Evolutionary conservation across 2,888 invertebrate species (phyloP).

Genomic region (Mylabris sibirica): DNA sequence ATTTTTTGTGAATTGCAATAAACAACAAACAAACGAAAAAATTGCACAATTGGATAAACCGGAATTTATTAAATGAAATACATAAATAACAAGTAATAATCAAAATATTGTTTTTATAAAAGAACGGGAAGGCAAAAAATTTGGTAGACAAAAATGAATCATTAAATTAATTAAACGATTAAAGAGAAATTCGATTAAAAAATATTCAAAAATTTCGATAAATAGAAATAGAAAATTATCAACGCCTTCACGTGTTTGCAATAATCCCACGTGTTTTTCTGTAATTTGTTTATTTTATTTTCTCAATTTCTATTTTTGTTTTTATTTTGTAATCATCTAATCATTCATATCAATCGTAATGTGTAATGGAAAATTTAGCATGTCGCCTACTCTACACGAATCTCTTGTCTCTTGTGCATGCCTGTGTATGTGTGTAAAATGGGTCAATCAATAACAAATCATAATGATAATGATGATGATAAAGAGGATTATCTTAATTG

Average conservation of each 20-base stretch:
- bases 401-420: not conserved
- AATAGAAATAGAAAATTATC: not conserved
- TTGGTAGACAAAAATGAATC: not conserved
- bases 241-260: not conserved
- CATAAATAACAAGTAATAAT: slow-evolving; percentile 1
- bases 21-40: not conserved
- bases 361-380: not conserved
- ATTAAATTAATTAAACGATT: not conserved
- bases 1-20: not conserved
- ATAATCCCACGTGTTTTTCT: not conserved
- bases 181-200: not conserved
- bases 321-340: not conserved
- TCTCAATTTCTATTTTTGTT: not conserved
- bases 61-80: not conserved
- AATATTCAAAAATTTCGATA: not conserved
- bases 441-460: slow-evolving; percentile 10
- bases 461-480: not conserved
- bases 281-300: not conserved
- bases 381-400: not conserved
- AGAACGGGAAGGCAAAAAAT: not conserved
- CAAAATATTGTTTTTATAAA: not conserved
- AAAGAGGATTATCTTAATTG: not conserved
- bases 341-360: not conserved
- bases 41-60: not conserved
- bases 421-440: not conserved